Evolutionary conservation across 2,113 vertebrate species (phyloP).

Genomic region (Myotis yumanensis): DNA sequence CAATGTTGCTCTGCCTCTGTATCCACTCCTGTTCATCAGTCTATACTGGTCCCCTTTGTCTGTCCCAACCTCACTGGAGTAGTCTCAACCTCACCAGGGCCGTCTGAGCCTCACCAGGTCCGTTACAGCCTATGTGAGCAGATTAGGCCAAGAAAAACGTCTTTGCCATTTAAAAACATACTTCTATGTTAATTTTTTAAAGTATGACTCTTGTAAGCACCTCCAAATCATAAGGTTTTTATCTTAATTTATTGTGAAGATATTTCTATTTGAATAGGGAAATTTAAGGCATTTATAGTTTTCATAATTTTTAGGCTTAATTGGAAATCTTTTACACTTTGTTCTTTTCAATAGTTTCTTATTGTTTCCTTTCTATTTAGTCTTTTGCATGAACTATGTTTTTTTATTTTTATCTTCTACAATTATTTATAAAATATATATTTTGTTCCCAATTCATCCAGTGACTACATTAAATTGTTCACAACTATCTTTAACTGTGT

Average conservation of each 20-base stretch:
- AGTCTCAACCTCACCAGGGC: too few species aligned
- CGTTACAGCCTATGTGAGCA: neutral
- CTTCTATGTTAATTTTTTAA: neutral
- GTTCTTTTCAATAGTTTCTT: neutral
- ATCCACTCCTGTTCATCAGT: too few species aligned
- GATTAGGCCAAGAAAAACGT: neutral
- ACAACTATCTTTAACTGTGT: neutral
- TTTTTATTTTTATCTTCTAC: conserved; percentile 42
- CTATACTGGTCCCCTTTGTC: too few species aligned
- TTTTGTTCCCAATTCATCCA: neutral
- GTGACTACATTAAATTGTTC: neutral
- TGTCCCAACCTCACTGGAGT: too few species aligned
- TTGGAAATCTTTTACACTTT: neutral
- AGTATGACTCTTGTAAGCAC: neutral
- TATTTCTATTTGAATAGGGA: conserved; percentile 40
- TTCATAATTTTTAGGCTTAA: conserved; percentile 43
- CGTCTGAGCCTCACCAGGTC: too few species aligned
- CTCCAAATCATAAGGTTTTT: conserved; percentile 27
- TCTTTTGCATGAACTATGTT: neutral
- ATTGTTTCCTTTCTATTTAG: neutral
- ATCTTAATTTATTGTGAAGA: conserved; percentile 43
- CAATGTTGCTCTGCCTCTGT: too few species aligned
- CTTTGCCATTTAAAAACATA: neutral
- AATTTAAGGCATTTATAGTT: conserved; percentile 50
- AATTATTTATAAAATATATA: conserved; percentile 45